A percentile compares a stretch with the other conserved stretches of the same genome.
Conservation (phyloP, 2,797 vertebrate genomes). For the Morelia viridis region DNA sequence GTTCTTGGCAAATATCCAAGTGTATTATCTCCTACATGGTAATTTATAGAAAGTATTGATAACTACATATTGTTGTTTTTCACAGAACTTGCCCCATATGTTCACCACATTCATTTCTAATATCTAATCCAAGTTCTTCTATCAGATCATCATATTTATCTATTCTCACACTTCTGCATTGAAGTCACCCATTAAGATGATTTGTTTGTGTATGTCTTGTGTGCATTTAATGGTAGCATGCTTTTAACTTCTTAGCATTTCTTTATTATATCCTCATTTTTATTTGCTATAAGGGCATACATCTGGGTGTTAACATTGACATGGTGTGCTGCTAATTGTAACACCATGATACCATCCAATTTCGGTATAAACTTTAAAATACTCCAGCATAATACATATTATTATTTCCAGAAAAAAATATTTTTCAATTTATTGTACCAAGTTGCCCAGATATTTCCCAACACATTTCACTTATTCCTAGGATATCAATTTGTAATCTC, state of each 20-base stretch:
- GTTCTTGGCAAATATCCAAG: no score
- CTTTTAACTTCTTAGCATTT: background rate
- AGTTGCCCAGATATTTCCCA: background rate
- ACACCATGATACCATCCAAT: background rate
- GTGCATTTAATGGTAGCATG: background rate
- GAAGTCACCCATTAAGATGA: background rate
- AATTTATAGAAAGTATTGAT: no score
- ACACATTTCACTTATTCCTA: background rate
- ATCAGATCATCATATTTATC: background rate
- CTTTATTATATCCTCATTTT: background rate
- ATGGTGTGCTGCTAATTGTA: background rate
- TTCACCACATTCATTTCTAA: no score
- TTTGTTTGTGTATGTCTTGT: background rate
- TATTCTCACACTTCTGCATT: background rate
- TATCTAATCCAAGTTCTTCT: background rate
- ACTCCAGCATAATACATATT: background rate
- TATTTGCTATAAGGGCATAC: background rate
- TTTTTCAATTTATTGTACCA: background rate
- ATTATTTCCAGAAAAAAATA: background rate
- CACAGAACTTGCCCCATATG: no score
- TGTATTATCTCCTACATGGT: no score
- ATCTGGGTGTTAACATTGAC: background rate
- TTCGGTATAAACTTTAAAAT: background rate
- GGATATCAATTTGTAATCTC: background rate
- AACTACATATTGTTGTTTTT: no score